phyloP scores from a whole-genome alignment of 1,140 invertebrate species.

The Aporrectodea caliginosa region DNA sequence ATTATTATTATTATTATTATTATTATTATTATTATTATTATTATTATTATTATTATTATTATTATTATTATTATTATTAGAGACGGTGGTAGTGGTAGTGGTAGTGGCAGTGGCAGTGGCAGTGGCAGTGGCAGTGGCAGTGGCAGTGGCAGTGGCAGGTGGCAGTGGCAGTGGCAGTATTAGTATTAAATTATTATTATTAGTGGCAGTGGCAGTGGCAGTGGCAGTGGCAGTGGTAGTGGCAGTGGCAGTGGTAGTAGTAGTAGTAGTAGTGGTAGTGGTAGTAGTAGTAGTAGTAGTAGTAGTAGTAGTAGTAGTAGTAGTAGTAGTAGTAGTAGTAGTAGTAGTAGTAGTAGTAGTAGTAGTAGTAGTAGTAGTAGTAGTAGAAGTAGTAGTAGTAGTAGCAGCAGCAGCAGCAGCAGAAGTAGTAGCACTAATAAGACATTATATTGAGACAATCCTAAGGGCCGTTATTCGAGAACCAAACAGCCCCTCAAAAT shows the following conservation, averaged over 20 bases:
- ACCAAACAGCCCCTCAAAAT: too few species aligned
- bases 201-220: slow-evolving; percentile 21
- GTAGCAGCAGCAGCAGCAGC: too few species aligned
- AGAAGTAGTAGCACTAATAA: too few species aligned
- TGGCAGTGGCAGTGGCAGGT: neutral
- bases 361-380: too few species aligned
- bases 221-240: neutral
- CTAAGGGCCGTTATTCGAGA: too few species aligned
- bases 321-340: slow-evolving; percentile 36
- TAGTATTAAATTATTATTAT: slow-evolving; percentile 11
- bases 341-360: too few species aligned
- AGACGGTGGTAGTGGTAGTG: slow-evolving; percentile 6
- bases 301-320: neutral
- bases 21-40: neutral
- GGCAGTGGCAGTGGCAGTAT: slow-evolving; percentile 9
- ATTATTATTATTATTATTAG: neutral
- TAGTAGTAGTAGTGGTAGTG: slow-evolving; percentile 4
- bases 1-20: neutral
- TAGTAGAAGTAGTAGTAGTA: too few species aligned
- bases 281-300: slow-evolving; percentile 1
- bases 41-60: neutral
- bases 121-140: neutral
- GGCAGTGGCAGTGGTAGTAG: slow-evolving; percentile 5
- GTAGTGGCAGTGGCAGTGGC: neutral
- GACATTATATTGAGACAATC: too few species aligned